phyloP scores from a whole-genome alignment of 2,888 invertebrate species.

The Amphipyra berbera region DNA sequence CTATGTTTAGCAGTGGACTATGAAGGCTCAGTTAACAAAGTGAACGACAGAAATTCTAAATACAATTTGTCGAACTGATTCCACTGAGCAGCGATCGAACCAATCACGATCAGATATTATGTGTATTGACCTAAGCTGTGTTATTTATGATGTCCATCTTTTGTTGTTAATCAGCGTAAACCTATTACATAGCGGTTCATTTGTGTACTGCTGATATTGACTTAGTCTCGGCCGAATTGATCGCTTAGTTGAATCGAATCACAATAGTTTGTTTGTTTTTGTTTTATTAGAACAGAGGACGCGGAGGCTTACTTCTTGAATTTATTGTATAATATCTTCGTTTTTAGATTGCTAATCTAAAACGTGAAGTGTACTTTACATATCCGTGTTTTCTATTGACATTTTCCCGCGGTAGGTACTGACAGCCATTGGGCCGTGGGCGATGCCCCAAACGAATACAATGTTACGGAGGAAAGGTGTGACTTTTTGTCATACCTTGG shows the following conservation, averaged over 20 bases:
- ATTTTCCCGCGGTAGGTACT: too few species aligned
- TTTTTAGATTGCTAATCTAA: not conserved
- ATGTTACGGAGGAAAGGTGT: too few species aligned
- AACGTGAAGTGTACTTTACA: not conserved
- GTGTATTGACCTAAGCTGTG: not conserved
- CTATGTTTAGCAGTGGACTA: too few species aligned
- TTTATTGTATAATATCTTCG: not conserved
- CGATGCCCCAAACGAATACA: not conserved
- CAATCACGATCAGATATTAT: too few species aligned
- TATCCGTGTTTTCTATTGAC: too few species aligned
- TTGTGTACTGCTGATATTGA: constrained; percentile 3
- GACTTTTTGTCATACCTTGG: not conserved
- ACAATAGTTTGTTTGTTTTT: constrained; percentile 11
- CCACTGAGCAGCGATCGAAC: too few species aligned
- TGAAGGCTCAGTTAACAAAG: too few species aligned
- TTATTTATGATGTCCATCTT: not conserved
- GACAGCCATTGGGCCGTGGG: not conserved
- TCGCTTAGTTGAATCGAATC: constrained; percentile 11
- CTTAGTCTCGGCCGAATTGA: constrained; percentile 18
- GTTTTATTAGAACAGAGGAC: constrained; percentile 7
- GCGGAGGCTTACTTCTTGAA: not conserved
- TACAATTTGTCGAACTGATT: too few species aligned
- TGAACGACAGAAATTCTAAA: too few species aligned
- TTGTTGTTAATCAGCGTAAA: constrained; percentile 3
- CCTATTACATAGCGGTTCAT: too few species aligned